Percentiles rank a stretch among this genome's conserved stretches.
phyloP scores from a whole-genome alignment of 2,888 invertebrate genomes.

The Bombylius discolor region DNA sequence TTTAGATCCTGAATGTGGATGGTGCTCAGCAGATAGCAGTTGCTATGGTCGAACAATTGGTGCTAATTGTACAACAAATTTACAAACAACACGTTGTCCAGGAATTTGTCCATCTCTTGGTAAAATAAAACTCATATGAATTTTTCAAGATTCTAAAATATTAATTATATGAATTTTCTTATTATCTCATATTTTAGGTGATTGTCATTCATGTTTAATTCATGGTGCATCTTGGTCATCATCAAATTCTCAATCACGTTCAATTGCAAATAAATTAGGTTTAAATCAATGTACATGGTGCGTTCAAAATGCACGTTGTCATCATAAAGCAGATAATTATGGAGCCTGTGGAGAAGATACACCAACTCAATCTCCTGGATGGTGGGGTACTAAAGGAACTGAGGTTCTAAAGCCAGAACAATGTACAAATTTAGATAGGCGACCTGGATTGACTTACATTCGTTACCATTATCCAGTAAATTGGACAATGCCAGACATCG shows the following conservation, averaged over 20 bases:
- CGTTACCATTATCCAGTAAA: constrained; percentile 81
- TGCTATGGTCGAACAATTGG: constrained; percentile 77
- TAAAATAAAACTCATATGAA: too few species aligned
- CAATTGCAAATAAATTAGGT: constrained; percentile 64
- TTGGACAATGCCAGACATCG: constrained; percentile 76
- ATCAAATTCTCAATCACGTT: constrained; percentile 27
- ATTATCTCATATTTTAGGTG: constrained; percentile 42
- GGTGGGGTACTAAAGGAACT: constrained; percentile 81
- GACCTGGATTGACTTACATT: constrained; percentile 80
- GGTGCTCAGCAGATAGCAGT: constrained; percentile 73
- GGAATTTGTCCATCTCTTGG: constrained; percentile 69
- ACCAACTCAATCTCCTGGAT: constrained; percentile 67
- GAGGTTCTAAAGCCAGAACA: constrained; percentile 60
- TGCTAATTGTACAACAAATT: constrained; percentile 79
- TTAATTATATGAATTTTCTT: too few species aligned
- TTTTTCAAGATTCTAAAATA: too few species aligned
- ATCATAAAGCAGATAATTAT: constrained; percentile 61
- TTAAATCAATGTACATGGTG: constrained; percentile 83
- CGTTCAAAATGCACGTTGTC: constrained; percentile 82
- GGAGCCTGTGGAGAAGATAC: constrained; percentile 79
- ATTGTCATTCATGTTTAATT: constrained; percentile 82
- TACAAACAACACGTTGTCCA: constrained; percentile 76
- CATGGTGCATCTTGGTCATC: constrained; percentile 41
- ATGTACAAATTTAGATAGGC: constrained; percentile 63
- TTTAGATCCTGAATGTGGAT: constrained; percentile 86